A percentile compares a stretch with the other conserved stretches of the same genome.
Conservation (phyloP, 2,797 vertebrate species). For the Cuniculus paca region DNA sequence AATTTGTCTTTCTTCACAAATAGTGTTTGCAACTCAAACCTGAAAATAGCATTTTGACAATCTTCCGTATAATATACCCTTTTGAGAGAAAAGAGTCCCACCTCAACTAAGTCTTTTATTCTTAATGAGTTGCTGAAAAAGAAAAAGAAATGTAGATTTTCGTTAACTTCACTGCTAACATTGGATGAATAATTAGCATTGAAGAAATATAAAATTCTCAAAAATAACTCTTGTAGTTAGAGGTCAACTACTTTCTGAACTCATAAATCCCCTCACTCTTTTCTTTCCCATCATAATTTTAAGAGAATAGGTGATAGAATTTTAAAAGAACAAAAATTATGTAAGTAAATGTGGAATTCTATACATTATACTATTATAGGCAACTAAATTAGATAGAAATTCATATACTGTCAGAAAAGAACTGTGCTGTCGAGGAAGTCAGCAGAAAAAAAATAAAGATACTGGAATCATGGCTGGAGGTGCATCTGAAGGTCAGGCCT, state of each 20-base stretch:
- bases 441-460: background rate
- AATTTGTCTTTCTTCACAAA: slow-evolving; percentile 10
- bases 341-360: background rate
- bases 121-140: background rate
- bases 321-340: slow-evolving; percentile 31
- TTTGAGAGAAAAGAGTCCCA: background rate
- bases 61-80: background rate
- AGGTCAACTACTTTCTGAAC: background rate
- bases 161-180: background rate
- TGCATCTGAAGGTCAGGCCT: background rate
- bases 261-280: background rate
- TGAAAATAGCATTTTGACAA: background rate
- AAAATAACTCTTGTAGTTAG: background rate
- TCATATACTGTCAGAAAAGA: background rate
- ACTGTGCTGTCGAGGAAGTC: background rate
- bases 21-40: background rate
- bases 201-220: background rate
- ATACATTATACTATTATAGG: background rate
- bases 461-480: background rate
- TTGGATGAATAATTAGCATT: background rate
- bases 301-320: background rate
- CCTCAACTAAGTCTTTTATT: background rate
- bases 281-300: background rate
- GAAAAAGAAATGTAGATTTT: background rate
- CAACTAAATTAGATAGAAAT: background rate